Evolutionary conservation across 1,140 invertebrate genomes (phyloP).

Genomic region (Sesamia nonagrioides): DNA sequence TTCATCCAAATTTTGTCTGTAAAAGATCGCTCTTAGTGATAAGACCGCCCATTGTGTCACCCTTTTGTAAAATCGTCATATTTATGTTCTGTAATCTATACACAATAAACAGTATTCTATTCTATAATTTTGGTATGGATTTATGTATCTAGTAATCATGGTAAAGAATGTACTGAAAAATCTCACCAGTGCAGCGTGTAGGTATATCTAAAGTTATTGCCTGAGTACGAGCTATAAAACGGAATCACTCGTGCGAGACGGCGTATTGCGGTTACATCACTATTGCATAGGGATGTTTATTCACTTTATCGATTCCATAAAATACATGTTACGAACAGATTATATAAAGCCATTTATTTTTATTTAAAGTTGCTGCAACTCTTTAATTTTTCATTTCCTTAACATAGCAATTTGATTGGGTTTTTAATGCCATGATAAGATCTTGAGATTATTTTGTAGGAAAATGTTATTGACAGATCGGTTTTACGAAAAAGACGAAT

Average conservation of each 20-base stretch:
- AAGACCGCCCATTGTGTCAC: no score
- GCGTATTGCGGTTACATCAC: constrained; percentile 21
- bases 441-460: constrained; percentile 11
- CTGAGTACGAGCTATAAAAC: neutral
- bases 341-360: constrained; percentile 30
- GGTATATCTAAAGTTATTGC: constrained; percentile 28
- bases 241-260: constrained; percentile 28
- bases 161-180: neutral
- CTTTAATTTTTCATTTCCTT: constrained; percentile 18
- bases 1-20: no score
- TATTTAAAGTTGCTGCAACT: constrained; percentile 6
- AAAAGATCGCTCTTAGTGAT: no score
- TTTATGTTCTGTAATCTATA: no score
- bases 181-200: no score
- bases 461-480: constrained; percentile 14
- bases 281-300: constrained; percentile 29
- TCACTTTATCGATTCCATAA: constrained; percentile 56
- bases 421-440: constrained; percentile 22
- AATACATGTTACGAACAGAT: constrained; percentile 32
- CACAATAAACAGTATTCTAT: no score
- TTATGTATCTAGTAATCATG: neutral
- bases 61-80: no score
- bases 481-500: neutral
- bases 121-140: no score
- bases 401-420: constrained; percentile 27